Evolutionary conservation across 2,113 vertebrate species (phyloP), one percentile per base, ranked within the genome.

Genomic region (Pandion haliaetus): DNA sequence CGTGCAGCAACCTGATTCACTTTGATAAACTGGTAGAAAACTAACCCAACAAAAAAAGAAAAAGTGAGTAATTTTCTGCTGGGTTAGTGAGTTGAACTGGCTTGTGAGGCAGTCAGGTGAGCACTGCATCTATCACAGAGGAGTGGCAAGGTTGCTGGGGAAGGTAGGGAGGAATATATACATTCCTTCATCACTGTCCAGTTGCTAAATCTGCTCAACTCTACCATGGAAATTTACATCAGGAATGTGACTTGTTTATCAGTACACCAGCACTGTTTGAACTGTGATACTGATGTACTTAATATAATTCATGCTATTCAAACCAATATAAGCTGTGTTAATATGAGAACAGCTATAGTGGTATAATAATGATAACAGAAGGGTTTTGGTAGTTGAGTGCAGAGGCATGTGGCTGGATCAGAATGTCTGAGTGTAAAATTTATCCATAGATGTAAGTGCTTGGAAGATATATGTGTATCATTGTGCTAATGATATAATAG

Each of bases 401-500:
- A 59, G 44, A 50, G 26, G n/a, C 15, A 6, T 6, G 67, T 90
- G 82, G 50, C 86, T 76, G 91, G 31, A 40, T 93, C 28, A 34
- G 69, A 57, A 57, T 61, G 24, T 52, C 23, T 13, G 32, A 84
- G 58, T 25, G 52, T 87, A 38, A 82, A 82, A 95, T 54, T 79
- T 87, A 79, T 58, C 73, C 25, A 2, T 3, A 29, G 88, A 25
- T 74, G 4, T 52, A 94, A 93, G 50, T 73, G 70, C 83, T 42
- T 61, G 61, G 76, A 82, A 89, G 80, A 76, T 67, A 9, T 3
- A 59, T 62, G 36, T 69, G 34, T 69, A 38, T 89, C 70, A 5
- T 86, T 79, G 66, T 91, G 66, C 59, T 95, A 82, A 85, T 80
- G 81, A 85, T 89, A 40, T 72, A 94, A 87, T 57, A 76, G 83